Percentiles rank a stretch among this genome's conserved stretches.
These are phyloP conservation scores for Molossus alvarezi DNA, from an alignment of 2,797 vertebrate genomes.

Conservation along the genomic window DNA sequence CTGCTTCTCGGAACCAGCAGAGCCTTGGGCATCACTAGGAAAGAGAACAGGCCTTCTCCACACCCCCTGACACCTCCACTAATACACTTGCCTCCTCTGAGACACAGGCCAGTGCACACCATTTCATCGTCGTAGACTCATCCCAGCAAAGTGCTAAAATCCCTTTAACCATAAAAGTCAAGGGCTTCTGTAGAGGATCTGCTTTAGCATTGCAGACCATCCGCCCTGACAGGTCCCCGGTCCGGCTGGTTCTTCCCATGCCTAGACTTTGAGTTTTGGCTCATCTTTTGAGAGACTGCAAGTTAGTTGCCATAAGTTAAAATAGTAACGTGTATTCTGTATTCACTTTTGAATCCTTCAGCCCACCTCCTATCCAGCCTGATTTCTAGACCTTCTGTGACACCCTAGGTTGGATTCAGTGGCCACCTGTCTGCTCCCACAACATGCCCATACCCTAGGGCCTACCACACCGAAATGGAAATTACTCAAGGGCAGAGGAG, in stretches of 20 bases:
- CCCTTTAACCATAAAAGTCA: not conserved
- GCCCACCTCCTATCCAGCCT: not conserved
- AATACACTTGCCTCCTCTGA: not conserved
- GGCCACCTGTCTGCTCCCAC: not conserved
- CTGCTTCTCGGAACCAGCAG: not conserved
- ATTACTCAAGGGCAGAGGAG: not conserved
- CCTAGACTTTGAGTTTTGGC: not conserved
- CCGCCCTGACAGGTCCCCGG: rapidly evolving
- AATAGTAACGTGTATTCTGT: not conserved
- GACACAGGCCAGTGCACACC: not conserved
- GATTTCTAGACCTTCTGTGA: not conserved
- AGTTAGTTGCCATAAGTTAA: not conserved
- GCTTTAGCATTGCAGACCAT: not conserved
- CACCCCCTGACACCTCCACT: not conserved
- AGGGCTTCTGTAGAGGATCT: not conserved
- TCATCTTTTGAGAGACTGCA: not conserved
- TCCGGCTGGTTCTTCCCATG: not conserved
- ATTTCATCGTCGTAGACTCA: not conserved
- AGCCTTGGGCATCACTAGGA: not conserved
- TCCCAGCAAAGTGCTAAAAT: not conserved
- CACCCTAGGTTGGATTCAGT: not conserved
- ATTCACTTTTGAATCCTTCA: not conserved
- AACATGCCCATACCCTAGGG: not conserved
- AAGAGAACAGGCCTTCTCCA: not conserved
- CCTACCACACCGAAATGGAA: not conserved